Evolutionary conservation across 2,888 invertebrate species (phyloP), one percentile per base, ranked within the genome.

Genomic region (Rhaphigaster nebulosa): DNA sequence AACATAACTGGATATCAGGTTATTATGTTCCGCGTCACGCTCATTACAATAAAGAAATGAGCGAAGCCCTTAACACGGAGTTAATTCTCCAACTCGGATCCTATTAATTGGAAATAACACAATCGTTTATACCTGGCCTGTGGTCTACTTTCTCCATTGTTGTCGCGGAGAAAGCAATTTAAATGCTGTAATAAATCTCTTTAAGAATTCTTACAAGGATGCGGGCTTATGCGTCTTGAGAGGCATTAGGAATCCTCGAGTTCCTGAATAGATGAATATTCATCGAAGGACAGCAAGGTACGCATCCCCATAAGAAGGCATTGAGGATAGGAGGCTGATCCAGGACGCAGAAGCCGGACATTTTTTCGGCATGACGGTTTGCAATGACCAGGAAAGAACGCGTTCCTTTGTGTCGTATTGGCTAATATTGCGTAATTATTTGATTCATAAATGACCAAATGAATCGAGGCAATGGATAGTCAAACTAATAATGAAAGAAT

Each of bases 101-200:
- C 29, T 20, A 41, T 80, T 80, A 80, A 80, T 80, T 80, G 80
- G 41, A 41, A 80, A 41, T 80, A 80, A 80, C 80, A 65, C 15
- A 65, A 29, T 65, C 80, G 29, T 80, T 80, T 41, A 80, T 10
- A 12, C 20, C 65, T 76, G 4, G 26, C 3, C 23, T 41, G 12
- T 45, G 80, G 41, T 41, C 80, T 41, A 80, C 80, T 80, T 80
- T 80, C 80, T 41, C 80, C 41, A 80, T 80, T 80, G 80, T 80
- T 26, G 80, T 45, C 80, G 15, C 26, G 80, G 80, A 26, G 80
- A 80, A 80, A 80, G 80, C 80, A 41, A 80, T 80, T 80, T 80
- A 45, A 80, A 80, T 80, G 23, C 41, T 41, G 41, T 41, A 80
- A 80, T 80, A 80, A 80, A 80, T 80, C 80, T 76, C 26, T 29